phyloP scores from a whole-genome alignment of 1,140 invertebrate genomes.

The Platorchestia sp. region DNA sequence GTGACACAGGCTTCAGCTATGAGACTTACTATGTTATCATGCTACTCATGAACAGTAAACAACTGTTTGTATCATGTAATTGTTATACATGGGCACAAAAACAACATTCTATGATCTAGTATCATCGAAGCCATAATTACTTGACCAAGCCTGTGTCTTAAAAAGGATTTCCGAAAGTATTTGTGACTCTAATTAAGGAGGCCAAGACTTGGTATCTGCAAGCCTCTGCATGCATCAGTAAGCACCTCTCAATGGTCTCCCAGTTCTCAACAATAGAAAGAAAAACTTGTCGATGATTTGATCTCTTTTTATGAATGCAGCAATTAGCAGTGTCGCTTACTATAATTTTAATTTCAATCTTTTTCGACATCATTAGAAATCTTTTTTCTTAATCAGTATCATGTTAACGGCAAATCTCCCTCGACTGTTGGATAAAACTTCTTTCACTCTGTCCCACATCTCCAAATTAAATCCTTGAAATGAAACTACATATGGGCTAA shows the following conservation, averaged over 20 bases:
- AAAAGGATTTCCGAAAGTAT: constrained; percentile 35
- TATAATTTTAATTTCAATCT: background rate
- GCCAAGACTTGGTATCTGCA: background rate
- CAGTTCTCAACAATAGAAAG: background rate
- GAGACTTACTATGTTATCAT: background rate
- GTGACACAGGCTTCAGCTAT: background rate
- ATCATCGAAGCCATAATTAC: background rate
- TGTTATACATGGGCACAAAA: background rate
- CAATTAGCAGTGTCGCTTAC: background rate
- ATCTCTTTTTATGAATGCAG: background rate
- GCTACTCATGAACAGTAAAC: background rate
- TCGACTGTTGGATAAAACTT: background rate
- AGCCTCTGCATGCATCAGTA: constrained; percentile 7
- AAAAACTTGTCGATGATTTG: background rate
- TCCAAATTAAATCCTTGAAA: background rate
- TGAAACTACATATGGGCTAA: background rate
- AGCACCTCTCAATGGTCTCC: background rate
- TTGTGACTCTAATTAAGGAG: background rate
- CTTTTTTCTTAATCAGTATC: background rate
- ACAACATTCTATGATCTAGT: background rate
- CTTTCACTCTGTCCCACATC: background rate
- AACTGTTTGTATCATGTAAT: background rate
- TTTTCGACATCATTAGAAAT: background rate
- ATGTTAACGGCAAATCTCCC: background rate
- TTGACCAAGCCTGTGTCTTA: constrained; percentile 20